Base-by-base conservation (phyloP, 2,113 vertebrate genomes). In the Xenopus borealis region DNA sequence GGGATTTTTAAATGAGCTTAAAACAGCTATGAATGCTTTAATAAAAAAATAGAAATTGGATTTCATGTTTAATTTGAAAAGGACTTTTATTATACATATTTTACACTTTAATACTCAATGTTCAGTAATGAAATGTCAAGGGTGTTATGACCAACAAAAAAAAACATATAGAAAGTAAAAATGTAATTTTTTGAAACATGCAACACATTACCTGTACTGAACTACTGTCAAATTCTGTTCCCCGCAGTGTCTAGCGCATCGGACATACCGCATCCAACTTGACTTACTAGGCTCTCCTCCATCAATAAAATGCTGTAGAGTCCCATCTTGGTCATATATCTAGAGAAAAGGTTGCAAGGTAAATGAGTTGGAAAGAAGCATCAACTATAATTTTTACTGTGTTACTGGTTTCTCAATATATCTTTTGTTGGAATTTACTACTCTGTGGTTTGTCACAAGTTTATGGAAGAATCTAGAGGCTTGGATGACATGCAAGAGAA, bases 191-290 rank as follows among this genome's bases (percentile, higher is more conserved):
- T 50, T 50, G 47, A 10, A 50, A 50, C 47, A 50, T 50, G 14
- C 47, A 13, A 40, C 33, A 81, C 0, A 27, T 88, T 91, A 99
- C 97, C 96, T 96, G 94, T 98, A 98, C 87, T 99, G 97, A 68
- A 99, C 96, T 57, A 99, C 95, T 78, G 96, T 98, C 90, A 99
- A 89, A 88, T 99, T 99, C 92, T 99, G 97, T 53, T 99, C 97
- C 52, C 96, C 97, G 27, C 97, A 98, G 91, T 99, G 97, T 79
- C 97, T 85, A 19, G 97, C 97, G 81, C 97, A 99, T 90, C 97
- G 94, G 85, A 99, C 98, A 80, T 99, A 99, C 80, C 97, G 92
- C 97, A 99, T 99, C 97, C 97, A 99, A 85, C 96, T 98, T 69
- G 96, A 98, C 85, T 98, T 98, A 82, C 93, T 95, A 86, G 97